Evolutionary conservation across 2,113 vertebrate species (phyloP).

Genomic region (Nesoenas mayeri): DNA sequence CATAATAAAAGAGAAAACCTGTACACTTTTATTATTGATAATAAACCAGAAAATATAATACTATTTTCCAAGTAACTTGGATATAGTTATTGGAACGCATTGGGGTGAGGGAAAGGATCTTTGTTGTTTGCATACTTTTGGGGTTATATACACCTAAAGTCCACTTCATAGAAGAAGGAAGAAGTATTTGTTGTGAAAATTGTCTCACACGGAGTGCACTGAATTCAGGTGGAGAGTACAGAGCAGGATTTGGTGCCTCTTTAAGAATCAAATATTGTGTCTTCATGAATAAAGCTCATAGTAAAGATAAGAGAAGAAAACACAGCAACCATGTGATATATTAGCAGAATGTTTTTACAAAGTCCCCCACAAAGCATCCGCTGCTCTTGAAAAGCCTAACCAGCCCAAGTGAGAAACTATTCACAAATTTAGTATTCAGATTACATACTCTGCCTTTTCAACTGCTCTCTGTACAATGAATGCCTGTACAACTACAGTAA

Average conservation of each 20-base stretch:
- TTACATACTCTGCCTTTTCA: conserved; percentile 70
- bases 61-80: conserved; percentile 3
- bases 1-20: conserved; percentile 48
- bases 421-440: conserved; percentile 78
- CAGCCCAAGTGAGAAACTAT: conserved; percentile 69
- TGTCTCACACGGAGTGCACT: conserved; percentile 31
- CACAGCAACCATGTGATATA: conserved; percentile 55
- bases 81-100: background rate
- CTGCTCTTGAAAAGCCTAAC: conserved; percentile 70
- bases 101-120: background rate
- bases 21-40: conserved; percentile 48
- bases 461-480: conserved; percentile 71
- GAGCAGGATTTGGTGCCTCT: conserved; percentile 59
- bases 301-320: conserved; percentile 74
- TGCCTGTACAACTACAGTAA: conserved; percentile 73
- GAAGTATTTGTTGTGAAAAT: conserved; percentile 49
- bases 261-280: conserved; percentile 69
- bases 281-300: conserved; percentile 63
- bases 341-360: conserved; percentile 74
- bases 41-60: conserved; percentile 39
- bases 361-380: conserved; percentile 75
- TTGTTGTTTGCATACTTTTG: background rate
- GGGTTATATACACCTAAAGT: background rate
- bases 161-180: background rate
- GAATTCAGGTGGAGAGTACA: conserved; percentile 59